Evolutionary conservation across 2,888 invertebrate genomes (phyloP), one percentile per base, ranked within the genome.

Genomic region (Lasius fuliginosus): DNA sequence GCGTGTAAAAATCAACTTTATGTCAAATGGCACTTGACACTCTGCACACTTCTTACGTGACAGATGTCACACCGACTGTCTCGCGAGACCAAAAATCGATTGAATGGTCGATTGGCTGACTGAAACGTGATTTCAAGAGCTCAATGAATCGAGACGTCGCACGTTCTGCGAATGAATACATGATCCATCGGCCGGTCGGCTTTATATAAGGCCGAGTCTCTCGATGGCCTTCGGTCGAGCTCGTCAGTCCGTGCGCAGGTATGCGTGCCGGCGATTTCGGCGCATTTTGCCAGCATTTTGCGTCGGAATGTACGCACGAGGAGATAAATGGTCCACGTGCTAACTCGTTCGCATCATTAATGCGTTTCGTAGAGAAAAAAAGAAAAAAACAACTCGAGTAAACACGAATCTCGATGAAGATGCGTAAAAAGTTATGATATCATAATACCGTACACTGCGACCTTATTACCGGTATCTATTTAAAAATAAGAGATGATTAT

Each of bases 181-280:
- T 62, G 33, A 82, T 15, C 69, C 23, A 40, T 46, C n/a, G 18
- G 74, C 53, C 58, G 64, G 33, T 9, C 64, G 4, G 42, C 56
- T 87, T 77, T 88, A 88, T 90, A 91, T 91, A 90, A 30, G 46
- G 27, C 27, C 8, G 69, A 23, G 36, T 75, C 46, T 15, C 60
- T 84, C 90, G 86, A 68, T 69, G 86, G 74, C 87, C 89, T 90
- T 89, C 89, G 89, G 49, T 46, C 79, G 62, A 15, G 36, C 53
- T 90, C 23, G 18, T 85, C 83, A 83, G 49, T 68, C 40, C 56
- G 15, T 56, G 56, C 33, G 30, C 85, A 88, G 86, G 85, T 88
- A 77, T 36, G 53, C 40, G 84, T 87, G 86, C 69, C 60, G 65
- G 46, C 23, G 40, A 23, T 33, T 9, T 30, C 27, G 69, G 40